Base-by-base conservation (phyloP, 2,113 vertebrate species). In the Rallus limicola region DNA sequence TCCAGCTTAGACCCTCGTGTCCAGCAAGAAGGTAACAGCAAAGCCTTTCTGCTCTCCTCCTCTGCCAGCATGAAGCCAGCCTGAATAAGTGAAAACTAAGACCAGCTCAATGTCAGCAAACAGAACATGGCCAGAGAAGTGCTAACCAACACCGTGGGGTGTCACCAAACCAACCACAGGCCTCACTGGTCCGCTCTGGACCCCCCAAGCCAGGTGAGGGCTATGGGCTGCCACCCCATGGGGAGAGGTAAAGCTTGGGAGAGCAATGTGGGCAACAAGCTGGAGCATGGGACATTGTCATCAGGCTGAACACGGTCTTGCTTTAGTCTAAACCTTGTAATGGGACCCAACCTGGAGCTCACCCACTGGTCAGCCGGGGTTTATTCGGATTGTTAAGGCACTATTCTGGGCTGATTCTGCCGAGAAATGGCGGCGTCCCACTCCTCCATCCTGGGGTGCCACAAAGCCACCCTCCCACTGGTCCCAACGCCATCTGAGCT, bases 301-400 rank as follows among this genome's bases (percentile, higher is more conserved):
- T n/a, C 68, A 55, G 83, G 65, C 62, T 77, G 71, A 72, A 69
- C 1, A 7, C 0, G 4, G n/a, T 38, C 76, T 79, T 21, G 50
- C 52, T 88, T 75, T 34, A 81, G 64, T 90, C 67, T 86, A 50
- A 68, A 64, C 80, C 77, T 71, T 64, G 65, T 50, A 64, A 8
- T 1, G 38, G 63, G 85, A 64, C 62, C 1, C 55, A 4, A 2
- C 28, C 33, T 48, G 76, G 90, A 93, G 90, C 52, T 78, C 68
- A 64, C 65, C n/a, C 24, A 0, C 26, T 9, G 6, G 59, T 65
- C 62, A 42, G 76, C 52, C 25, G 14, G 77, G 72, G 9, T 64
- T 95, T 85, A 33, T 88, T 94, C 44, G 0, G 79, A 95, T 92
- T 76, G 77, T 94, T 97, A 97, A 97, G 96, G 96, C 96, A 97